Percentiles rank a stretch among this genome's conserved stretches.
phyloP scores from a whole-genome alignment of 2,113 vertebrate genomes.

The Prionailurus viverrinus region DNA sequence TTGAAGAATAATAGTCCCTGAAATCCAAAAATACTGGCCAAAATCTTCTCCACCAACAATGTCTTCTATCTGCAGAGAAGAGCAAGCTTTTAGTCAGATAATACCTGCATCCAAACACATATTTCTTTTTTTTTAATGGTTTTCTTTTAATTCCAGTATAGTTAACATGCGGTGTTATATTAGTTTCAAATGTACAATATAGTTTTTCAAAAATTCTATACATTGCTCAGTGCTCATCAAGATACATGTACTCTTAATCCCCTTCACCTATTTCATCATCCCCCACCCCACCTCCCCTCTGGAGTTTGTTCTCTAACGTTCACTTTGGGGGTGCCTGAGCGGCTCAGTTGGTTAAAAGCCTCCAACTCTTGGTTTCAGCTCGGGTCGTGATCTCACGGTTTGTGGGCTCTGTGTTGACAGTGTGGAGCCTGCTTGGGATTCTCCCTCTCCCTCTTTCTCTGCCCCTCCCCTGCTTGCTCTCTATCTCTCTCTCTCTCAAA shows the following conservation, averaged over 20 bases:
- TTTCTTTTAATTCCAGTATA: neutral
- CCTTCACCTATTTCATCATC: too few relatives aligned
- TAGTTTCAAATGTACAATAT: neutral
- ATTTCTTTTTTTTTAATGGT: neutral
- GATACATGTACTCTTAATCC: neutral
- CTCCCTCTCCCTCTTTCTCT: too few relatives aligned
- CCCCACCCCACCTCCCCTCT: too few relatives aligned
- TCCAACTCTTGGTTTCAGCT: too few relatives aligned
- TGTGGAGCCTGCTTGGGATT: too few relatives aligned
- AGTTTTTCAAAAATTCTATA: neutral
- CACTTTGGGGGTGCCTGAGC: too few relatives aligned
- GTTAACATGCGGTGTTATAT: neutral
- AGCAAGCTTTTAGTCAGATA: neutral
- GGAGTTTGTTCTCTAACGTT: too few relatives aligned
- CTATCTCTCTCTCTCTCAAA: too few relatives aligned
- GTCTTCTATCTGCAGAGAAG: neutral
- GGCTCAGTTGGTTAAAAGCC: too few relatives aligned
- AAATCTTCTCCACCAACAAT: neutral
- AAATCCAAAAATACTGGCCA: neutral
- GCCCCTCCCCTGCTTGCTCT: too few relatives aligned
- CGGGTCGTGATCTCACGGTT: too few relatives aligned
- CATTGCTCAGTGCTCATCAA: neutral
- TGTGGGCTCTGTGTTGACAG: too few relatives aligned
- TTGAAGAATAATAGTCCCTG: neutral
- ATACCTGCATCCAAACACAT: neutral